Base-by-base conservation (phyloP, 2,888 invertebrate species). In the Bursaphelenchus okinawaensis region DNA sequence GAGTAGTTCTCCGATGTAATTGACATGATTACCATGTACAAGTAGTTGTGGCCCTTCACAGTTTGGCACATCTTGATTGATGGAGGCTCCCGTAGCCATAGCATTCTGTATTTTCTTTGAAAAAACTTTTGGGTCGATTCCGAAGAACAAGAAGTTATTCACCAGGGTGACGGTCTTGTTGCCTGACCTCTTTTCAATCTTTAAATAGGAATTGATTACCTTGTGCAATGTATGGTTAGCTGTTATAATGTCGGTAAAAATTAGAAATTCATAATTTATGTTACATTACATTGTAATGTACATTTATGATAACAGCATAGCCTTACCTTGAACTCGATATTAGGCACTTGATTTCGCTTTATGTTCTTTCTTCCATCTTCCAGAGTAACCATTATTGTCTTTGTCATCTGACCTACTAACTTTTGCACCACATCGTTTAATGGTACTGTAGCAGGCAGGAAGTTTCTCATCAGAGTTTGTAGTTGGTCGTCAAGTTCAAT, bases 61-160 rank as follows among this genome's bases (percentile, higher is more conserved):
- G 7, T 89, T 89, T 3, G 90, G 88, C 20, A 88, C 83, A 70
- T 89, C 88, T 31, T 68, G 61, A 52, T 88, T 89, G 61, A 92
- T 88, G 29, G 90, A 89, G 66, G 92, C 90, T 77, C 92, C 89
- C 19, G 93, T 92, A 0, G 93, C 93, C 59, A 90, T 91, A 16
- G 89, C 90, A 67, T 88, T 88, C 84, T 93, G 92, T 79, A 92
- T 90, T 74, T 88, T 88, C 81, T 89, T 89, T 20, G 90, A 89
- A 83, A 94, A 89, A 78, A 89, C 89, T 26, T 87, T 84, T 66
- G 91, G 86, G 75, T 88, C 89, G 76, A 94, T 90, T 27, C 93
- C 92, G 84, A 89, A 94, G 66, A 88, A 85, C 82, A 92, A 91
- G 80, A 94, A 87, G 85, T 94, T 93, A 75, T 91, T 91, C 1